Conservation (phyloP, 2,797 vertebrate species). For the Lepus townsendii region DNA sequence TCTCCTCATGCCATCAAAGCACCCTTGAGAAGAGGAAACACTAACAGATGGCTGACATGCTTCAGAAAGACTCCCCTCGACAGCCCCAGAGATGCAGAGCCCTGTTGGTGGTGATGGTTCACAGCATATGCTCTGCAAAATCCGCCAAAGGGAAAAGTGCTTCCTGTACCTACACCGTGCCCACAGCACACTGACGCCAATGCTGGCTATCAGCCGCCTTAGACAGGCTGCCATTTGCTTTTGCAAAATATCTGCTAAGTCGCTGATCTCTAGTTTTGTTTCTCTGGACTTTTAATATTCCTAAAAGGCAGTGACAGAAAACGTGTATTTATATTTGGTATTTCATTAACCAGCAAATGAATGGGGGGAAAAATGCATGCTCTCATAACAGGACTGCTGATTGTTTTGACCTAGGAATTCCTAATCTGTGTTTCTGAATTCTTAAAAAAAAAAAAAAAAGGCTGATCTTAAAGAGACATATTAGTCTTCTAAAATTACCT, state of each 20-base stretch:
- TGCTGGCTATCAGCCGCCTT: not conserved
- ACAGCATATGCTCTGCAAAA: conserved; percentile 77
- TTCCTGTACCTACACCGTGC: not conserved
- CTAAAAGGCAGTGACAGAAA: not conserved
- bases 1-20: conserved; percentile 71
- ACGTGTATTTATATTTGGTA: conserved; percentile 44
- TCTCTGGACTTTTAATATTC: not conserved
- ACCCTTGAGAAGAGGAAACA: conserved; percentile 70
- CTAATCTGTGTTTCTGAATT: not conserved
- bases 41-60: conserved; percentile 80
- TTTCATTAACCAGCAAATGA: conserved; percentile 60
- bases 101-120: conserved; percentile 47
- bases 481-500: not conserved
- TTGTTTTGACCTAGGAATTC: not conserved
- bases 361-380: not conserved
- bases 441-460: not conserved
- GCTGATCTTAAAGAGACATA: not conserved
- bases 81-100: conserved; percentile 37
- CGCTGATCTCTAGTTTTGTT: not conserved
- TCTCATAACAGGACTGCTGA: not conserved
- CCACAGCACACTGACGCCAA: not conserved
- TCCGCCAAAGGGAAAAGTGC: conserved; percentile 62
- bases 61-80: conserved; percentile 65
- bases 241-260: conserved; percentile 36
- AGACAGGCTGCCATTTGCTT: not conserved